phyloP scores from a whole-genome alignment of 1,140 invertebrate genomes.

The Listronotus bonariensis region DNA sequence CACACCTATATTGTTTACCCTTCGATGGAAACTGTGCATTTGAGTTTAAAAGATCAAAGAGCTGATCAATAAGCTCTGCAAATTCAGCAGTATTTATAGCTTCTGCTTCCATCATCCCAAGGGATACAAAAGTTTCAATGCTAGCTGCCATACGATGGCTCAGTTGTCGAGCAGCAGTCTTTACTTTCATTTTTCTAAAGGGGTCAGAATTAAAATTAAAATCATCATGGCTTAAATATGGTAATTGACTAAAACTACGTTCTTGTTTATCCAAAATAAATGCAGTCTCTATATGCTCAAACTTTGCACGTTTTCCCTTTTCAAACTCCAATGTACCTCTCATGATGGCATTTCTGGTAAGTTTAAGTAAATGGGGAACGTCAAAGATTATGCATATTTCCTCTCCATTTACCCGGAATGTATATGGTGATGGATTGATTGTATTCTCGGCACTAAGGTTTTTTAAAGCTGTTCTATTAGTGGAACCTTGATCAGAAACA shows the following conservation, averaged over 20 bases:
- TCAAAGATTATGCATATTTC: slow-evolving; percentile 2
- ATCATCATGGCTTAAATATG: too few relatives aligned
- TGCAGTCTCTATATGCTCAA: too few relatives aligned
- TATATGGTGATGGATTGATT: background rate
- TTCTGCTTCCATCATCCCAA: background rate
- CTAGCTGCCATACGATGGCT: background rate
- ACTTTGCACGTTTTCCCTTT: background rate
- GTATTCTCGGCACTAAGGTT: background rate
- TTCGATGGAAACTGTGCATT: too few relatives aligned
- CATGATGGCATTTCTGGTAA: background rate
- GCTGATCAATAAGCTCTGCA: too few relatives aligned
- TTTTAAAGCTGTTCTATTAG: background rate
- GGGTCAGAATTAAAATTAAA: too few relatives aligned
- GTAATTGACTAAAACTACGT: too few relatives aligned
- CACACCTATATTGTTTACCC: too few relatives aligned
- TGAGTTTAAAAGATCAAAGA: too few relatives aligned
- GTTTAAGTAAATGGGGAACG: slow-evolving; percentile 1
- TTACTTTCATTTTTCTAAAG: too few relatives aligned
- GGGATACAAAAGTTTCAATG: background rate
- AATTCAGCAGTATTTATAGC: background rate
- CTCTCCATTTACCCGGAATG: background rate
- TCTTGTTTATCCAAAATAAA: too few relatives aligned
- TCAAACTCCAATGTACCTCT: background rate
- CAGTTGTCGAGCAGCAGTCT: background rate
- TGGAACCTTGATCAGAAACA: background rate